Conservation (phyloP, 2,888 invertebrate species). For the Aspidapion aeneum region DNA sequence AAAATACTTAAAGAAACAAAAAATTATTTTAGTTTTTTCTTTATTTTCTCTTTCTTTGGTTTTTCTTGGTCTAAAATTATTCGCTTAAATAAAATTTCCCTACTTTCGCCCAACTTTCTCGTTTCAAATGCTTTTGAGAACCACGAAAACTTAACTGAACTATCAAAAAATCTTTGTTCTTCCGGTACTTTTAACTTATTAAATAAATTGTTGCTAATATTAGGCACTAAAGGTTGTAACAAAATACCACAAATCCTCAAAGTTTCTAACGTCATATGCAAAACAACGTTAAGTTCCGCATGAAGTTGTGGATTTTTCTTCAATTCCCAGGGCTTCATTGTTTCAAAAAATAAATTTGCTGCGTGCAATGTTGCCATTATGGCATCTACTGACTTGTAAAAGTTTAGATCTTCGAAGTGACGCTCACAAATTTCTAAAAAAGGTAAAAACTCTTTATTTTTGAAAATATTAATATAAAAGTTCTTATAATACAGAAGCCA, state of each 20-base stretch:
- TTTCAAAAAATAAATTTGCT: conserved; percentile 85
- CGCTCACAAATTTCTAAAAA: conserved; percentile 58
- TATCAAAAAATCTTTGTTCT: conserved; percentile 52
- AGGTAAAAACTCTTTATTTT: conserved; percentile 9
- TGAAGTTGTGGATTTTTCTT: conserved; percentile 55
- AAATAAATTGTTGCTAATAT: conserved; percentile 63
- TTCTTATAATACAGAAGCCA: background rate
- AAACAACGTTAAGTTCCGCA: conserved; percentile 64
- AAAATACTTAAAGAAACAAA: too few species aligned
- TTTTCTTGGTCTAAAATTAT: conserved; percentile 23
- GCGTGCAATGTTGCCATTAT: conserved; percentile 70
- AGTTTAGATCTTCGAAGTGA: conserved; percentile 72
- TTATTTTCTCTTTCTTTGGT: background rate
- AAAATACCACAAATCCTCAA: conserved; percentile 76
- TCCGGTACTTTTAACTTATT: conserved; percentile 58
- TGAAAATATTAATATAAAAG: background rate
- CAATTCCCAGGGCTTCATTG: conserved; percentile 85
- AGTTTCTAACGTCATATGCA: conserved; percentile 83
- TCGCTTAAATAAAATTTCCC: conserved; percentile 39
- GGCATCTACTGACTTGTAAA: conserved; percentile 79
- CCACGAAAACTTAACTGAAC: conserved; percentile 45
- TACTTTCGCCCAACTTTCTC: conserved; percentile 31
- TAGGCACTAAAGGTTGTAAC: conserved; percentile 84
- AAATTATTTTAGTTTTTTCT: background rate
- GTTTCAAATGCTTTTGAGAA: background rate